phyloP scores from a whole-genome alignment of 2,113 vertebrate genomes.

The Charadrius vociferus region DNA sequence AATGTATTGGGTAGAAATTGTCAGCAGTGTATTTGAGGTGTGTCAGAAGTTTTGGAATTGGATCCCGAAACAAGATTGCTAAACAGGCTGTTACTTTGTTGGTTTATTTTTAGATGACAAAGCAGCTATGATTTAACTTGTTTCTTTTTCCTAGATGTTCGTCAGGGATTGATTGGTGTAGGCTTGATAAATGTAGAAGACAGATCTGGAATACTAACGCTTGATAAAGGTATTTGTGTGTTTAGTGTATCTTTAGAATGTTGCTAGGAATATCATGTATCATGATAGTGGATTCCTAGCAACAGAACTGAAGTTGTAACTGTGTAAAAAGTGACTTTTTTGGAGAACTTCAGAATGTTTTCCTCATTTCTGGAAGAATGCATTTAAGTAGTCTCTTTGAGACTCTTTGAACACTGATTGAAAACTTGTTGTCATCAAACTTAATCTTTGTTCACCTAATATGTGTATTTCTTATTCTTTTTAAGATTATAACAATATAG shows the following conservation, averaged over 20 bases:
- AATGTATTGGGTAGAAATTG: neutral
- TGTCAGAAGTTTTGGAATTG: neutral
- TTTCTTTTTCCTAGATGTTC: slow-evolving; percentile 84
- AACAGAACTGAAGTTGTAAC: neutral
- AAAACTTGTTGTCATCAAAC: neutral
- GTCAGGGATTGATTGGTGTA: slow-evolving; percentile 92
- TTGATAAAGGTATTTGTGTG: slow-evolving; percentile 90
- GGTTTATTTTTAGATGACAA: neutral
- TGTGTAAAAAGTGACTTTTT: neutral
- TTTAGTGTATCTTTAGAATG: neutral
- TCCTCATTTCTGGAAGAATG: neutral
- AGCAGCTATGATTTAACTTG: neutral
- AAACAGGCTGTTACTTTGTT: neutral
- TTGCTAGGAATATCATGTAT: accelerated
- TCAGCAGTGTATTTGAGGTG: neutral
- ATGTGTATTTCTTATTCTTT: neutral
- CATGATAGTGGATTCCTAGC: neutral
- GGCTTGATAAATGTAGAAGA: slow-evolving; percentile 96
- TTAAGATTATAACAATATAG: slow-evolving; percentile 98
- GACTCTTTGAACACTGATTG: neutral
- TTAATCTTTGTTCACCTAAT: neutral
- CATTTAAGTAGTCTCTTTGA: neutral
- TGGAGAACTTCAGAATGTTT: neutral
- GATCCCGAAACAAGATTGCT: neutral
- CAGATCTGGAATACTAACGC: slow-evolving; percentile 85